Evolutionary conservation across 2,113 vertebrate genomes (phyloP).

Genomic region (Actinemys pallida): DNA sequence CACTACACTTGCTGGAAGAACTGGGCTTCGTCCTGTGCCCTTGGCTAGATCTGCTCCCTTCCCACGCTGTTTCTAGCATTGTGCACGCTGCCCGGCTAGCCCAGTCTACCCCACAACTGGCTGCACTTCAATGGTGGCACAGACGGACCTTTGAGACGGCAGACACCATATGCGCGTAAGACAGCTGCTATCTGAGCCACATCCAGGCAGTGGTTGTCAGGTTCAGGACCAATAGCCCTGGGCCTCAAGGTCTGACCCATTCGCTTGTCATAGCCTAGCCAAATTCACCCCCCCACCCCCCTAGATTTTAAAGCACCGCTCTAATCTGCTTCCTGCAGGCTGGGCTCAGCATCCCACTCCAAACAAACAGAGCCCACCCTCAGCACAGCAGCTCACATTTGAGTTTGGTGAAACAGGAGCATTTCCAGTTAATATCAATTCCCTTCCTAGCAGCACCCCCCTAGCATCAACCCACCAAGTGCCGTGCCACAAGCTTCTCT

Average conservation of each 20-base stretch:
- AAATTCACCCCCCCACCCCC: rapidly evolving
- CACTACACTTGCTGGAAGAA: not conserved
- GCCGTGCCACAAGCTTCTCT: not conserved
- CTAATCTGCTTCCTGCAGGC: not conserved
- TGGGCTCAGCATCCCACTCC: not conserved
- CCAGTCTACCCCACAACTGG: not conserved
- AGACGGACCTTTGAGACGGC: not conserved
- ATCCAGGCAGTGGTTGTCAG: not conserved
- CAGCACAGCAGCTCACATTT: not conserved
- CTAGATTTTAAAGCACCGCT: rapidly evolving
- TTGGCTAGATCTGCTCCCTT: not conserved
- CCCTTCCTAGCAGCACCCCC: not conserved
- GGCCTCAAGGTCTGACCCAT: not conserved
- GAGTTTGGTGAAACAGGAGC: not conserved
- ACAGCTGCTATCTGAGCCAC: not conserved
- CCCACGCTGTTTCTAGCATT: not conserved
- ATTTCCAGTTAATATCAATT: not conserved
- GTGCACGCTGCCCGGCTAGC: not conserved
- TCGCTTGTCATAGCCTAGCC: not conserved
- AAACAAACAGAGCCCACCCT: not conserved
- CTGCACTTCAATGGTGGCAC: not conserved
- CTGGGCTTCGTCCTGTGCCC: not conserved
- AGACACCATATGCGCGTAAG: rapidly evolving
- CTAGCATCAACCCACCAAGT: not conserved
- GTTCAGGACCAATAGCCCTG: not conserved